Conservation (phyloP, 2,888 invertebrate species). For the Limnephilus marmoratus region DNA sequence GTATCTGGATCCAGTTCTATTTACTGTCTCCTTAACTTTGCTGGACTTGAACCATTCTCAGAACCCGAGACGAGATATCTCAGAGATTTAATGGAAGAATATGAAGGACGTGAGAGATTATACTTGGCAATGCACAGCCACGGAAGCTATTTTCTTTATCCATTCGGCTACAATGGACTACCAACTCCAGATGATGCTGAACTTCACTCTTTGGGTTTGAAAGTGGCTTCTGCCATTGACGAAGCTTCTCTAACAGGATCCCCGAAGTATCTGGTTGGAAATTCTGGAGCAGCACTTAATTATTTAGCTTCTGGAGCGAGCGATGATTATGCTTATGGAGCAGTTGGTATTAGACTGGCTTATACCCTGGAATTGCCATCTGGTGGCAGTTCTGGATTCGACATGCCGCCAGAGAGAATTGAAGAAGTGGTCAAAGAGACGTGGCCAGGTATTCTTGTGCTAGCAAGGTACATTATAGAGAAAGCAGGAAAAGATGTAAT, state of each 20-base stretch:
- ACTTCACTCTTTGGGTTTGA: constrained; percentile 69
- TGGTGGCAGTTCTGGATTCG: constrained; percentile 76
- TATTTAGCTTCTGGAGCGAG: constrained; percentile 54
- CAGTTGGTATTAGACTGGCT: constrained; percentile 76
- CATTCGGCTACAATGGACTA: constrained; percentile 74
- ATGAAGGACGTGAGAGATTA: constrained; percentile 74
- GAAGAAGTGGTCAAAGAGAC: constrained; percentile 78
- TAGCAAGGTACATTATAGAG: constrained; percentile 68
- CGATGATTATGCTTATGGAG: constrained; percentile 70
- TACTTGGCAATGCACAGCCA: constrained; percentile 85
- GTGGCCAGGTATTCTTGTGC: constrained; percentile 78
- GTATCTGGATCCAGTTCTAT: constrained; percentile 72
- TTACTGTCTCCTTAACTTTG: constrained; percentile 79
- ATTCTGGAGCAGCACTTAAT: constrained; percentile 63
- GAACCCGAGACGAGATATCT: constrained; percentile 80
- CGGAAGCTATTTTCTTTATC: constrained; percentile 81
- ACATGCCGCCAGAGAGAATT: constrained; percentile 77
- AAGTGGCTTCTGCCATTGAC: constrained; percentile 71
- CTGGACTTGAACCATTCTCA: constrained; percentile 79
- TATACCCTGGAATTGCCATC: constrained; percentile 83
- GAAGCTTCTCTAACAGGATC: constrained; percentile 68
- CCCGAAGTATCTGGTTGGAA: constrained; percentile 70
- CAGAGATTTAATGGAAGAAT: constrained; percentile 75
- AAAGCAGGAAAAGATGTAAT: background rate
- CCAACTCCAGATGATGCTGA: constrained; percentile 67